phyloP scores from a whole-genome alignment of 2,797 vertebrate genomes.

The Manis crassicaudata region DNA sequence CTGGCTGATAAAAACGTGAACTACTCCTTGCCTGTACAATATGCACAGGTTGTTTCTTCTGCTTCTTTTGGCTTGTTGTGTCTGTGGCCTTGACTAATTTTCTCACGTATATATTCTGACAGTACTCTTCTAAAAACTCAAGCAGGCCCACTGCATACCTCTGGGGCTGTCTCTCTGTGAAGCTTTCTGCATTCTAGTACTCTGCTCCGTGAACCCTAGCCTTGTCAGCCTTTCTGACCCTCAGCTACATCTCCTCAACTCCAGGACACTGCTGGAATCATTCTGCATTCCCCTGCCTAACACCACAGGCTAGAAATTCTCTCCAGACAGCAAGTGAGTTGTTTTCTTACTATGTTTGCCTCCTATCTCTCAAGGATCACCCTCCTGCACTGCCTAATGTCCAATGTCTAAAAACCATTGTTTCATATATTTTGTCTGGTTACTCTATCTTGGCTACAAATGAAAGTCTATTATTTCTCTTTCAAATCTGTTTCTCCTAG shows the following conservation, averaged over 20 bases:
- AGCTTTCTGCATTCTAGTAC: neutral
- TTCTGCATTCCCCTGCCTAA: neutral
- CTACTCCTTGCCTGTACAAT: neutral
- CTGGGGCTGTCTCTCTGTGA: neutral
- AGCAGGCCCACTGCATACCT: neutral
- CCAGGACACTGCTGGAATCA: neutral
- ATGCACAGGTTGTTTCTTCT: neutral
- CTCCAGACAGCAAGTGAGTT: neutral
- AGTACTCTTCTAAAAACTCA: neutral
- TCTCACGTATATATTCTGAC: neutral
- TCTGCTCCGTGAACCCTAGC: neutral
- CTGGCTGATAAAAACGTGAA: neutral
- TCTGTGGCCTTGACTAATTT: neutral
- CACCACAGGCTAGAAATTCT: neutral
- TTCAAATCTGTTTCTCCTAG: neutral
- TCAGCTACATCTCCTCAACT: neutral
- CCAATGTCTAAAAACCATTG: neutral
- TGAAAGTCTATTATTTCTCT: neutral
- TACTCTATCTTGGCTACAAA: neutral
- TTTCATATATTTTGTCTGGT: neutral
- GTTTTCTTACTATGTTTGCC: neutral
- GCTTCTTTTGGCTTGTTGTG: neutral
- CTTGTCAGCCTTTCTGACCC: neutral
- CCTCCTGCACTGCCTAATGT: neutral
- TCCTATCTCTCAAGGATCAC: neutral